These are phyloP conservation scores for Lerema accius DNA, from an alignment of 1,140 invertebrate genomes.

Conservation along the genomic window DNA sequence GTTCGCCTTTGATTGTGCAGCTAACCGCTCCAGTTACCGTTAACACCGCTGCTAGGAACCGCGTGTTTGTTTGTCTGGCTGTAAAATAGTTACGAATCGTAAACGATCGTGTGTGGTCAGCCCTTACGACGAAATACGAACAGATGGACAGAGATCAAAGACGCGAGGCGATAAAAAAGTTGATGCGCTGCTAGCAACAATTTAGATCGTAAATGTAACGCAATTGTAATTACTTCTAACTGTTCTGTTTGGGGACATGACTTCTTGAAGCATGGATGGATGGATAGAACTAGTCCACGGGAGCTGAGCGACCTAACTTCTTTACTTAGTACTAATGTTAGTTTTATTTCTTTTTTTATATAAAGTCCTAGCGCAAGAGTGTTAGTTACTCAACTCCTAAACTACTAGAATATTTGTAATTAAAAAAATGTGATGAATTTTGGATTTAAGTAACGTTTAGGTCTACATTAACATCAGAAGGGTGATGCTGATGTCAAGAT, in stretches of 20 bases:
- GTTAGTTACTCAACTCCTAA: no score
- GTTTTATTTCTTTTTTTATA: no score
- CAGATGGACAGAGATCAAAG: conserved; percentile 79
- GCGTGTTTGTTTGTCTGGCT: conserved; percentile 76
- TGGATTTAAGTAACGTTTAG: no score
- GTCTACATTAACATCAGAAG: no score
- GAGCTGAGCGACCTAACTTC: no score
- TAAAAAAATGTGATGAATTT: no score
- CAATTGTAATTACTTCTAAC: conserved; percentile 23
- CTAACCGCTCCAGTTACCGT: conserved; percentile 49
- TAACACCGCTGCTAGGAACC: conserved; percentile 70
- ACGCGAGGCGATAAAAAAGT: conserved; percentile 69
- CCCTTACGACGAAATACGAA: conserved; percentile 77
- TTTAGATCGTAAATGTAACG: conserved; percentile 47
- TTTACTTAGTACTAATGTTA: no score
- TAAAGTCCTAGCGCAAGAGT: no score
- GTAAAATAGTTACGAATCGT: conserved; percentile 77
- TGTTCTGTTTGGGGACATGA: conserved; percentile 1
- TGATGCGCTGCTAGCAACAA: conserved; percentile 74
- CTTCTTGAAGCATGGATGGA: not conserved
- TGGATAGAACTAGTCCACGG: not conserved
- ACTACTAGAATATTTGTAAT: no score
- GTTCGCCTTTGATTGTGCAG: conserved; percentile 68
- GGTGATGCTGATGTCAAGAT: no score
- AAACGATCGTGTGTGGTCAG: conserved; percentile 80